phyloP scores from a whole-genome alignment of 2,797 vertebrate genomes.

The Alcedo atthis region DNA sequence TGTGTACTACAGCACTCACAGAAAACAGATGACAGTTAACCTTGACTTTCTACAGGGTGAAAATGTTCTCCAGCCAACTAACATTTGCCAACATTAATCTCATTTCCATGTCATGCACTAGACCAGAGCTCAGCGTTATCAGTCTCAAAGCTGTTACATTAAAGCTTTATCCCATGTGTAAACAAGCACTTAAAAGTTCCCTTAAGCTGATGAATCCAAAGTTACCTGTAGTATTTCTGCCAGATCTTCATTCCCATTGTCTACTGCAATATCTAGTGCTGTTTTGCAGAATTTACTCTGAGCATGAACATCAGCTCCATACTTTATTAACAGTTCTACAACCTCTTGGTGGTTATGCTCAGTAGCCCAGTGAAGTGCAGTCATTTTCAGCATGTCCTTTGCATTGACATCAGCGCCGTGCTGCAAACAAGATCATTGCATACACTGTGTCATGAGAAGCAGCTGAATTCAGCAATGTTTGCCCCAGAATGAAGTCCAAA shows the following conservation, averaged over 20 bases:
- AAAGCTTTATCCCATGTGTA: background rate
- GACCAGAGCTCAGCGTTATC: background rate
- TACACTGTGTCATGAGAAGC: slow-evolving; percentile 49
- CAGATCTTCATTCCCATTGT: slow-evolving; percentile 87
- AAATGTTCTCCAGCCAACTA: background rate
- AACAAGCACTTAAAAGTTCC: background rate
- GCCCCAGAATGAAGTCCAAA: background rate
- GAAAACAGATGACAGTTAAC: background rate
- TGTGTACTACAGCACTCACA: background rate
- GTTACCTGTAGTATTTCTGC: slow-evolving; percentile 88
- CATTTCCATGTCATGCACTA: background rate
- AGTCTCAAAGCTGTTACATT: background rate
- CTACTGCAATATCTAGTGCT: slow-evolving; percentile 87
- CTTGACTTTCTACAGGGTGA: background rate
- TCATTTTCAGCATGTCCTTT: slow-evolving; percentile 92
- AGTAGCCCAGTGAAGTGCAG: slow-evolving; percentile 88
- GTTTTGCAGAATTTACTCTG: slow-evolving; percentile 92
- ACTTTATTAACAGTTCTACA: slow-evolving; percentile 87
- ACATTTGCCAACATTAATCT: background rate
- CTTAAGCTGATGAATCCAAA: slow-evolving; percentile 1
- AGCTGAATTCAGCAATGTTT: background rate
- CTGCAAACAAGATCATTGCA: slow-evolving; percentile 71
- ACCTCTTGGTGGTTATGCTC: slow-evolving; percentile 88
- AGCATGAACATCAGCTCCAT: slow-evolving; percentile 87
- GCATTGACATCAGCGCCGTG: slow-evolving; percentile 90